Conservation (phyloP, 2,888 invertebrate species). For the Megamerina dolium region DNA sequence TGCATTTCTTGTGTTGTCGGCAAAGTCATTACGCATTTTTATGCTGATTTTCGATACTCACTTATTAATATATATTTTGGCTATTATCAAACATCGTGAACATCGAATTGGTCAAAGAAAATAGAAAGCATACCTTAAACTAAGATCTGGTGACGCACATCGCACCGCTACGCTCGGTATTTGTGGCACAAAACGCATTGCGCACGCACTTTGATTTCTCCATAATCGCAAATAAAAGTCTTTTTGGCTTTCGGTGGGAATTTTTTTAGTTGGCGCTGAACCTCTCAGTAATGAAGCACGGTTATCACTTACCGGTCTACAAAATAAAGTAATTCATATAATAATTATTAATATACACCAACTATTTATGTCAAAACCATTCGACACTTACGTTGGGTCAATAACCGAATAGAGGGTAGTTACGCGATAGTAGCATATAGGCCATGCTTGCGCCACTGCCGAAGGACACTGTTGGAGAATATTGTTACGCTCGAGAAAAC, state of each 20-base stretch:
- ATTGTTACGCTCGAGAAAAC: constrained; percentile 77
- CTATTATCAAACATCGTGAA: no score
- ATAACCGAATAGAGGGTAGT: constrained; percentile 88
- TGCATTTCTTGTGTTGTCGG: no score
- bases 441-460: constrained; percentile 90
- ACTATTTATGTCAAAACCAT: no score
- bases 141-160: constrained; percentile 89
- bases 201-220: constrained; percentile 96
- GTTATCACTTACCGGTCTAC: constrained; percentile 91
- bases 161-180: constrained; percentile 79
- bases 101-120: no score
- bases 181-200: constrained; percentile 92
- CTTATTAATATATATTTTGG: no score
- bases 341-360: no score
- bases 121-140: constrained; percentile 81
- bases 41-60: no score
- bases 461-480: constrained; percentile 78
- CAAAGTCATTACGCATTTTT: no score
- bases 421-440: constrained; percentile 84
- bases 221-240: constrained; percentile 95
- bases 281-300: constrained; percentile 88
- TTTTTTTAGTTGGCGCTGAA: constrained; percentile 81
- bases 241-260: constrained; percentile 73
- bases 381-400: constrained; percentile 76
- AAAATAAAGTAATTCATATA: not conserved